Base-by-base conservation (phyloP, 2,113 vertebrate genomes). In the Edolisoma coerulescens region DNA sequence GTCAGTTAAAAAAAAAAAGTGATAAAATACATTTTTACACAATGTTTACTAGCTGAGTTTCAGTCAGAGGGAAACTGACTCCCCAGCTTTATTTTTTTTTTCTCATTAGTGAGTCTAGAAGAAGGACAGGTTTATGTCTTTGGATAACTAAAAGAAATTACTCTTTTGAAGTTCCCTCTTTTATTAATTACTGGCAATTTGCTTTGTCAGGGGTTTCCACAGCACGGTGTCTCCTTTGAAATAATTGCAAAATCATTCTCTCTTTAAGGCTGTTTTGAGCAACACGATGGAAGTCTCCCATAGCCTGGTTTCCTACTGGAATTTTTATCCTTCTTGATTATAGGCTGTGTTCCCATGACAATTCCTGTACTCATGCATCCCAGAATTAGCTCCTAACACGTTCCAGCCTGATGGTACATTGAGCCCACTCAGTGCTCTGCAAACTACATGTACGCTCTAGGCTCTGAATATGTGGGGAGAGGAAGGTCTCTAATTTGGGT, bases 311-410 rank as follows among this genome's bases (percentile, higher is more conserved):
- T 92, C 89, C 65, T 76, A 41, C 69, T 39, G 87, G 93, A 93
- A 89, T 95, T 96, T 95, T 97, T 84, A 85, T 87, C 84, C 91
- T 94, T 87, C 81, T 93, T 96, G 91, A 87, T 96, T 95, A 97
- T 87, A 89, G 26, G 50, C 77, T 91, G 82, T 79, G 94, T 96
- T 96, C 93, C 91, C 91, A 95, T 97, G 96, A 95, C 96, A 94
- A 96, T 97, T 96, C 89, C 91, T 95, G 70, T 81, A 54, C 91
- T 96, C 91, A 69, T 54, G 22, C 81, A 94, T 96, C 91, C 93
- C 93, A 96, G 91, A 96, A 97, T 97, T 97, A 96, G 95, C 94
- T 97, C 74, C 91, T 95, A 89, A 94, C 95, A 95, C 49, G 0
- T 96, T 95, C 81, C 84, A 97, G 91, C 93, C 91, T 96, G 96